These are phyloP conservation scores for Ophraella communa DNA, from an alignment of 2,888 invertebrate species.

Conservation along the genomic window DNA sequence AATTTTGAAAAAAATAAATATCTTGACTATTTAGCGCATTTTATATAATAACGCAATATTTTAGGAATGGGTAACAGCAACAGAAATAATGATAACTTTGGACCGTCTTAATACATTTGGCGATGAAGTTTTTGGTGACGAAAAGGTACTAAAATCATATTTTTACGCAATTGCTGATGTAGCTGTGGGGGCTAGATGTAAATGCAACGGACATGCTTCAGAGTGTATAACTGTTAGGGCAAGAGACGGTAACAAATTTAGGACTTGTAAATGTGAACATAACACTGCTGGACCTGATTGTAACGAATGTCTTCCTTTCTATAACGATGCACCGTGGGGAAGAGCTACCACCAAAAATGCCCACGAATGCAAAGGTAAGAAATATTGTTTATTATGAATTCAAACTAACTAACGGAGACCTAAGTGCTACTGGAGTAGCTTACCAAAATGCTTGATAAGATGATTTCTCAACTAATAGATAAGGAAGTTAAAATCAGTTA, in stretches of 20 bases:
- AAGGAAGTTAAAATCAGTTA: no score
- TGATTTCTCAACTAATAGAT: no score
- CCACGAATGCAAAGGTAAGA: conserved; percentile 92
- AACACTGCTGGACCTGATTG: conserved; percentile 95
- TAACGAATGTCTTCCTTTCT: conserved; percentile 89
- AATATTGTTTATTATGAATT: no score
- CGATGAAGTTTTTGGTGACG: conserved; percentile 94
- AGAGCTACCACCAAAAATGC: conserved; percentile 88
- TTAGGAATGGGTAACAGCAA: conserved; percentile 97
- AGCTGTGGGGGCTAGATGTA: conserved; percentile 88
- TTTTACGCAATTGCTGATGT: conserved; percentile 94
- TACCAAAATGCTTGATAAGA: no score
- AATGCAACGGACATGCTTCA: conserved; percentile 98
- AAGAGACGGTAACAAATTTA: conserved; percentile 64
- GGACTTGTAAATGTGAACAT: conserved; percentile 89
- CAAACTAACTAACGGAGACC: no score
- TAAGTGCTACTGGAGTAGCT: no score
- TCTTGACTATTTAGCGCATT: no score
- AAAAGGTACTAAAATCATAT: conserved; percentile 92
- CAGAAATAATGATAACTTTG: conserved; percentile 87
- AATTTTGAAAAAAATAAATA: no score
- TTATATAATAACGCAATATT: no score
- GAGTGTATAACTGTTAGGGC: conserved; percentile 77
- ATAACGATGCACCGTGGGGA: conserved; percentile 96
- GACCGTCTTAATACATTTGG: conserved; percentile 97